Conservation (phyloP, 2,888 invertebrate species). For the Lamellibrachia columna region DNA sequence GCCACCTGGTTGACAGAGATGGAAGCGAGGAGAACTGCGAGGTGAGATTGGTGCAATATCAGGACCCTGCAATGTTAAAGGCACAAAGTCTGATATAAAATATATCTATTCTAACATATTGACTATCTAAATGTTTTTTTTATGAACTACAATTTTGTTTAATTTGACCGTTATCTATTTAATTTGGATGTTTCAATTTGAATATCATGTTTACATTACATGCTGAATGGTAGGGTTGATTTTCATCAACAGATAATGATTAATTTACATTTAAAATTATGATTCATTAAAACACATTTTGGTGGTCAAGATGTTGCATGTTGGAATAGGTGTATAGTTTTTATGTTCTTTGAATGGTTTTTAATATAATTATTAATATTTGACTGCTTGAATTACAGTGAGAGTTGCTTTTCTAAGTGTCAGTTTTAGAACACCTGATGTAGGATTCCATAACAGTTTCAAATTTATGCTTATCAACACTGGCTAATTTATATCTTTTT, state of each 20-base stretch:
- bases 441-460: neutral
- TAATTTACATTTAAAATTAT: no score
- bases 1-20: slow-evolving; percentile 11
- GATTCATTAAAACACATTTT: no score
- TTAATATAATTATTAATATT: neutral
- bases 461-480: neutral
- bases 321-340: neutral
- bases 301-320: no score
- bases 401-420: neutral
- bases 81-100: no score
- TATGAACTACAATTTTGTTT: no score
- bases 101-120: no score
- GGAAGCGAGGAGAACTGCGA: neutral
- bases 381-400: neutral
- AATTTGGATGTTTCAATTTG: no score
- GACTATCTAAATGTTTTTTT: no score
- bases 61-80: neutral
- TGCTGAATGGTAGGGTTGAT: no score
- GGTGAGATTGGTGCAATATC: neutral
- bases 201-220: no score
- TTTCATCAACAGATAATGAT: no score
- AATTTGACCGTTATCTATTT: no score
- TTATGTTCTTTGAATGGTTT: neutral
- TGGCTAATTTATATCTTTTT: neutral
- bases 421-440: neutral